Conservation (phyloP, 1,140 invertebrate species). For the Leptinotarsa lineolata region DNA sequence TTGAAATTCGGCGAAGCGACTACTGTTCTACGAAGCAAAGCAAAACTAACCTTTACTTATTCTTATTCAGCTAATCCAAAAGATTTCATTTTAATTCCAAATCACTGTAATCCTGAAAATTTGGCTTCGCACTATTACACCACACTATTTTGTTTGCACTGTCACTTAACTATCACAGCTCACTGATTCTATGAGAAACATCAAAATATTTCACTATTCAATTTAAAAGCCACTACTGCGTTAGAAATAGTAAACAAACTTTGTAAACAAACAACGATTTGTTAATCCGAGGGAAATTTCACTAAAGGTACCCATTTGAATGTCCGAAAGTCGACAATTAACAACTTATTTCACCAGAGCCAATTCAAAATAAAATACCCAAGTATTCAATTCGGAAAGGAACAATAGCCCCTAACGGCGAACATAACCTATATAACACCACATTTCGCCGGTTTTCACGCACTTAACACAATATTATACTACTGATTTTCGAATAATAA, state of each 20-base stretch:
- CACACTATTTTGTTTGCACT: conserved; percentile 31
- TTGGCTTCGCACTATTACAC: conserved; percentile 20
- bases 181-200: conserved; percentile 9
- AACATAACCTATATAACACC: conserved; percentile 47
- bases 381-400: conserved; percentile 23
- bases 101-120: conserved; percentile 25
- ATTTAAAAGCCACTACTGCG: background rate
- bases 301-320: background rate
- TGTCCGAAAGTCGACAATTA: background rate
- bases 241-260: conserved; percentile 14
- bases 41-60: conserved; percentile 12
- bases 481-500: conserved; percentile 19
- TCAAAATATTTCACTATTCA: background rate
- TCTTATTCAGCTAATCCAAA: background rate
- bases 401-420: conserved; percentile 46
- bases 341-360: conserved; percentile 15
- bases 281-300: background rate
- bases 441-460: conserved; percentile 42
- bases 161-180: conserved; percentile 29
- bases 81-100: conserved; percentile 16
- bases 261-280: conserved; percentile 17
- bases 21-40: background rate
- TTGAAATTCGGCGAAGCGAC: background rate
- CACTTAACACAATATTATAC: conserved; percentile 27
- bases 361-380: background rate